These are phyloP conservation scores for Paguma larvata DNA, from an alignment of 2,797 vertebrate genomes.

Conservation along the genomic window DNA sequence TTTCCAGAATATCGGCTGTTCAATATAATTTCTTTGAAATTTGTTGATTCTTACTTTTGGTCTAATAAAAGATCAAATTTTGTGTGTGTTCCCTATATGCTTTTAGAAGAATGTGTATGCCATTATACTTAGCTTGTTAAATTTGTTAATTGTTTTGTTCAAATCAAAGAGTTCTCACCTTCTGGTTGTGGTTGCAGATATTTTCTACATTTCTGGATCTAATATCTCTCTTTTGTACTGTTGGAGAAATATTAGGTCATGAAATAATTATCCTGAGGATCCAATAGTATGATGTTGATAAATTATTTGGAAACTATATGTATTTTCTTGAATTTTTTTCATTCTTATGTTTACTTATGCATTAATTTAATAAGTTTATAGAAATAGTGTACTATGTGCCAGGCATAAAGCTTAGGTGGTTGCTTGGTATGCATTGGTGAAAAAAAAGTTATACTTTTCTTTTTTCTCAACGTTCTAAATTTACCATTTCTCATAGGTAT, in stretches of 20 bases:
- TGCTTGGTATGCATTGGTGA: neutral
- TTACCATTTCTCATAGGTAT: neutral
- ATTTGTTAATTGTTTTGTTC: neutral
- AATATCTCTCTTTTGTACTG: neutral
- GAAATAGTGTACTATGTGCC: neutral
- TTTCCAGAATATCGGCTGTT: neutral
- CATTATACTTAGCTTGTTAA: neutral
- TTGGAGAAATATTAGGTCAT: neutral
- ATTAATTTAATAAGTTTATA: neutral
- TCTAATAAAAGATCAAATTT: neutral
- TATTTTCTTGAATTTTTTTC: neutral
- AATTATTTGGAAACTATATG: neutral
- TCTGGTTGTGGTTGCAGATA: neutral
- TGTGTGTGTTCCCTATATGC: neutral
- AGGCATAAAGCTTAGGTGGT: neutral
- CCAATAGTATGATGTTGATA: neutral
- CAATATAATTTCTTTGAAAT: conserved; percentile 8
- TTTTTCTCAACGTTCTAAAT: neutral
- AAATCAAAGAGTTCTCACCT: neutral
- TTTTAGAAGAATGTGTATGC: neutral
- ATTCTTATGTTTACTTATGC: neutral
- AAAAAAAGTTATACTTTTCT: neutral
- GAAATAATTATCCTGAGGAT: neutral
- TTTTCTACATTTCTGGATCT: neutral
- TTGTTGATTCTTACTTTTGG: neutral